These are phyloP conservation scores for Brachionus asplanchnoidis DNA, from an alignment of 1,140 invertebrate species.

Conservation along the genomic window DNA sequence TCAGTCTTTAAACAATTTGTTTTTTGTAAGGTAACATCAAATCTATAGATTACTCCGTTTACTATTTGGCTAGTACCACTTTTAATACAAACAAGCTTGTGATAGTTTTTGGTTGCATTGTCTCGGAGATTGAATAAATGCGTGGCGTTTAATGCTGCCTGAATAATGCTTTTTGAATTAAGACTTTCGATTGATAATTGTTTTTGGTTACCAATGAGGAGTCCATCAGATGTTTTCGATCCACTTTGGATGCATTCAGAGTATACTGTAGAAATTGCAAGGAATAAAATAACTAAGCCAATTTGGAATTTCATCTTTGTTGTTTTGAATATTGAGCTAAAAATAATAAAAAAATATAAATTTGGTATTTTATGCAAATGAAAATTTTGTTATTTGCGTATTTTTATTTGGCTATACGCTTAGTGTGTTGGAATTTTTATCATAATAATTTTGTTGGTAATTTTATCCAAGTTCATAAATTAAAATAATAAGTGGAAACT, in stretches of 20 bases:
- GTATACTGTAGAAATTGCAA: background rate
- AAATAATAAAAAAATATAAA: background rate
- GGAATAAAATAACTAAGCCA: background rate
- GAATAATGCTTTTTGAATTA: background rate
- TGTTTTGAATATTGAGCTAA: background rate
- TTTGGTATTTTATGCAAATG: background rate
- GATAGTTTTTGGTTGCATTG: slow-evolving; percentile 14
- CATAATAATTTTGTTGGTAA: background rate
- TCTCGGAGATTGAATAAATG: background rate
- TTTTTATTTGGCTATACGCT: background rate
- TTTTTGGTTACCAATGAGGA: background rate
- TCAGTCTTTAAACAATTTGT: background rate
- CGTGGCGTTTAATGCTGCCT: background rate
- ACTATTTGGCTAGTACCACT: slow-evolving; percentile 18
- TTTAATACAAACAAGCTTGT: background rate
- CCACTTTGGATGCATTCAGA: background rate
- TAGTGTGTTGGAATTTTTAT: background rate
- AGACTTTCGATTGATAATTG: background rate
- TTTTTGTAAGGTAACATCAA: slow-evolving; percentile 3
- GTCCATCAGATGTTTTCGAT: background rate
- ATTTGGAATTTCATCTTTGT: background rate
- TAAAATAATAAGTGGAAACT: background rate
- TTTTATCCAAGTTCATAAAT: background rate
- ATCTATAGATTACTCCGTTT: background rate
- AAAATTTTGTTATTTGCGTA: background rate